Conservation (phyloP, 2,888 invertebrate genomes). For the Monochamus alternatus region DNA sequence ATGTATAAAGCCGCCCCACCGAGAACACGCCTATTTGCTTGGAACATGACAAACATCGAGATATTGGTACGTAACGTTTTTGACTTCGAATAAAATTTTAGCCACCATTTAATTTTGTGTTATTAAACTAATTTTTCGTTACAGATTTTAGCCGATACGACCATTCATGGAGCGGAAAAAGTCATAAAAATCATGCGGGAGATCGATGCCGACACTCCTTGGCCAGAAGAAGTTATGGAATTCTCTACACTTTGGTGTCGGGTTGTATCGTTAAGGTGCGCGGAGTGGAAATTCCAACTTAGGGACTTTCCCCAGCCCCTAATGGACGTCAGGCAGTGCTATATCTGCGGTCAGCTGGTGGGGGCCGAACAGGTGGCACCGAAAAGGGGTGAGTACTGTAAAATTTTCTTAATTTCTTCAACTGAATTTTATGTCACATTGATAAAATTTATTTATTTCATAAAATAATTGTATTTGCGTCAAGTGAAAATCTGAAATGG, state of each 20-base stretch:
- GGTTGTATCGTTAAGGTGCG: conserved; percentile 85
- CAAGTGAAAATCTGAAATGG: too few relatives aligned
- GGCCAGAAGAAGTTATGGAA: conserved; percentile 91
- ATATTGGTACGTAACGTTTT: conserved; percentile 70
- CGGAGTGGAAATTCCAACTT: conserved; percentile 90
- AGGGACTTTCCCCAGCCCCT: conserved; percentile 97
- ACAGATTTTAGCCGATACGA: conserved; percentile 84
- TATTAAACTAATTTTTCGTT: conserved; percentile 55
- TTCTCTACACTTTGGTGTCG: conserved; percentile 96
- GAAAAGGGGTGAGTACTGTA: conserved; percentile 64
- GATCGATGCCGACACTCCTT: conserved; percentile 92
- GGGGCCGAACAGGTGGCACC: conserved; percentile 92
- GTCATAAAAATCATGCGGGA: conserved; percentile 83
- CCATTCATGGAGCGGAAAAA: conserved; percentile 86
- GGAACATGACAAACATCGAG: conserved; percentile 85
- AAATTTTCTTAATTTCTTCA: too few relatives aligned
- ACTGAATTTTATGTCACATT: too few relatives aligned
- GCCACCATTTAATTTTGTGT: not conserved
- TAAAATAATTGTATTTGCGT: too few relatives aligned
- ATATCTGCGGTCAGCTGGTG: conserved; percentile 90
- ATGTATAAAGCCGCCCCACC: conserved; percentile 75
- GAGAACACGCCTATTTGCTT: conserved; percentile 87
- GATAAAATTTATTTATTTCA: too few relatives aligned
- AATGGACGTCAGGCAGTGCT: conserved; percentile 86
- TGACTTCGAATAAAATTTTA: not conserved